Evolutionary conservation across 2,113 vertebrate genomes (phyloP).

Genomic region (Ageneiosus marmoratus): DNA sequence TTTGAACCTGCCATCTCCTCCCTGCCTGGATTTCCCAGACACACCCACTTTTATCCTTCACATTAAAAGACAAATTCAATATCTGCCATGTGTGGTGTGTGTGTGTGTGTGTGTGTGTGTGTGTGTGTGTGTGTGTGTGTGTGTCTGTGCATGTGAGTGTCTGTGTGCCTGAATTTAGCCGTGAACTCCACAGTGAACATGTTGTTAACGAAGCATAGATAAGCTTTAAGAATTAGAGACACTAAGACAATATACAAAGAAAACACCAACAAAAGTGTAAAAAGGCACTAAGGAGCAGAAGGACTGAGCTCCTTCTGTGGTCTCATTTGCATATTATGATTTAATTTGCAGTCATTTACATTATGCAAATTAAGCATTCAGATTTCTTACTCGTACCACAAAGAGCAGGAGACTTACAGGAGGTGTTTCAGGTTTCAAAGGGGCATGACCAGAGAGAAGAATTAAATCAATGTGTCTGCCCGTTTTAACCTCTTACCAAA

Average conservation of each 20-base stretch:
- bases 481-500: not conserved
- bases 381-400: conserved; percentile 68
- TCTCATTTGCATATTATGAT: conserved; percentile 54
- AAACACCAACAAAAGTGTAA: not conserved
- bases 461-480: conserved; percentile 16
- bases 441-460: conserved; percentile 26
- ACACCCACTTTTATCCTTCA: conserved; percentile 68
- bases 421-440: conserved; percentile 45
- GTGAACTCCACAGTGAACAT: conserved; percentile 61
- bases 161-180: conserved; percentile 63
- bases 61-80: conserved; percentile 84
- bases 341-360: conserved; percentile 72
- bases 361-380: conserved; percentile 78
- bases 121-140: conserved; percentile 53
- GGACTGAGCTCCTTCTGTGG: conserved; percentile 23
- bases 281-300: conserved; percentile 12
- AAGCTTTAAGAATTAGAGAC: conserved; percentile 18
- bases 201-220: conserved; percentile 41
- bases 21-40: conserved; percentile 66
- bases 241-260: conserved; percentile 10
- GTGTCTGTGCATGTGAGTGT: conserved; percentile 67
- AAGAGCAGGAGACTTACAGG: conserved; percentile 60
- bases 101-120: conserved; percentile 65
- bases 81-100: conserved; percentile 67
- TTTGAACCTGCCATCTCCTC: conserved; percentile 61